Evolutionary conservation across 2,888 invertebrate genomes (phyloP), one percentile per base, ranked within the genome.

Genomic region (Pocota personata): DNA sequence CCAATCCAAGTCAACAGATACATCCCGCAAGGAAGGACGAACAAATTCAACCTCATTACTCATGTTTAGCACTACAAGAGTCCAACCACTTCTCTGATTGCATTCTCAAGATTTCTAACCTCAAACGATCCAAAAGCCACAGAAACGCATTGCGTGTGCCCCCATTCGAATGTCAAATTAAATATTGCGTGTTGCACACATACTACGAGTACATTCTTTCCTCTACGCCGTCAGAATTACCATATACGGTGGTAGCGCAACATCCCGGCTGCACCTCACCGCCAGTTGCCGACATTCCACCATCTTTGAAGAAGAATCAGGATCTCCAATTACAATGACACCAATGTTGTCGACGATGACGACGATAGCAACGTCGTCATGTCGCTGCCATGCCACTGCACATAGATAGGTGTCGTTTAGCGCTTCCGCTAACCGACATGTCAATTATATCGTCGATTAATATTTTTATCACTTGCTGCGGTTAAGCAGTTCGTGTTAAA

Each of bases 401-500:
- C 27, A 46, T 46, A 52, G 37, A 69, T 78, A 79, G 73, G 73
- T 79, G 83, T 84, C 73, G 67, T 43, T 75, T 75, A 73, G 48
- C 73, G 62, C 62, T 84, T 84, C 79, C 79, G 73, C 73, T 69
- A 58, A 75, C 73, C 73, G 67, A 75, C 83, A 84, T 79, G 83
- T 75, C 83, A 83, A 83, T 83, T 83, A 79, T 62, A 60, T 48
- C 46, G 50, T 37, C 73, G 73, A 79, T 84, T 75, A 69, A 79
- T 60, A 69, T 75, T 69, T 64, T 79, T 71, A 69, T 84, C 80
- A 66, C 60, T 48, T 16, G 50, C 21, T 76, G 79, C 71, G 84
- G 80, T 76, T 76, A 84, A 80, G 84, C 79, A 80, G 75, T 84
- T 80, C 79, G 69, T 76, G 80, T 71, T 71, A 67, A 75, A 75